A percentile compares a stretch with the other conserved stretches of the same genome.
phyloP scores from a whole-genome alignment of 92 coral and sea anemone genomes.

The Ricordea florida region DNA sequence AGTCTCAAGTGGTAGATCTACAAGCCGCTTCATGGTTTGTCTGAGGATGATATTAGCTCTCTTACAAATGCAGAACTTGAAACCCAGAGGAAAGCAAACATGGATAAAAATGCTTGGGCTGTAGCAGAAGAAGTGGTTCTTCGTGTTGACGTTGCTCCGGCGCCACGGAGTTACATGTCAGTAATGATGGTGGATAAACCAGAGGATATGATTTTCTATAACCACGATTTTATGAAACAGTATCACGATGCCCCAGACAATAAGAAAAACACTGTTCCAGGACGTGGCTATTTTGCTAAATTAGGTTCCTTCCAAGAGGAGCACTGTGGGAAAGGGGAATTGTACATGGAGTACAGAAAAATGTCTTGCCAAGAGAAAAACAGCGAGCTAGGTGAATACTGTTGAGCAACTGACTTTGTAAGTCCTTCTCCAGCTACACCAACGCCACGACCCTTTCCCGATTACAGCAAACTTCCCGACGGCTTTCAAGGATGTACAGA shows the following conservation, averaged over 20 bases:
- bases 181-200: slow-evolving; percentile 44
- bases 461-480: slow-evolving; percentile 44
- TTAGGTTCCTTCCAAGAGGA: slow-evolving; percentile 37
- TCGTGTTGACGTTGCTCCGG: slow-evolving; percentile 59
- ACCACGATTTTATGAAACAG: slow-evolving; percentile 40
- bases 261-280: slow-evolving; percentile 44
- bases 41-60: slow-evolving; percentile 36
- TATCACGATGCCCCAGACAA: slow-evolving; percentile 38
- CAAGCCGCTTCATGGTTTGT: slow-evolving; percentile 20
- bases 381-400: slow-evolving; percentile 38
- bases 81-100: slow-evolving; percentile 21
- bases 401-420: slow-evolving; percentile 26
- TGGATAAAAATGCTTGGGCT: slow-evolving; percentile 64
- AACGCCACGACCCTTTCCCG: slow-evolving; percentile 41
- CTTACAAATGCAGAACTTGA: slow-evolving; percentile 41
- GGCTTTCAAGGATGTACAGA: too few species aligned
- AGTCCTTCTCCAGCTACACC: slow-evolving; percentile 46
- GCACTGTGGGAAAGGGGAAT: slow-evolving; percentile 40
- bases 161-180: slow-evolving; percentile 36
- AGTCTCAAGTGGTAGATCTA: slow-evolving; percentile 18
- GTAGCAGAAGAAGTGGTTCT: slow-evolving; percentile 50
- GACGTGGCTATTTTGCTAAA: slow-evolving; percentile 44
- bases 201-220: slow-evolving; percentile 37
- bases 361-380: slow-evolving; percentile 48
- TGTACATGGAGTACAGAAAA: slow-evolving; percentile 42